A percentile compares a stretch with the other conserved stretches of the same genome.
phyloP scores from a whole-genome alignment of 1,140 invertebrate species.

The Atta texana region DNA sequence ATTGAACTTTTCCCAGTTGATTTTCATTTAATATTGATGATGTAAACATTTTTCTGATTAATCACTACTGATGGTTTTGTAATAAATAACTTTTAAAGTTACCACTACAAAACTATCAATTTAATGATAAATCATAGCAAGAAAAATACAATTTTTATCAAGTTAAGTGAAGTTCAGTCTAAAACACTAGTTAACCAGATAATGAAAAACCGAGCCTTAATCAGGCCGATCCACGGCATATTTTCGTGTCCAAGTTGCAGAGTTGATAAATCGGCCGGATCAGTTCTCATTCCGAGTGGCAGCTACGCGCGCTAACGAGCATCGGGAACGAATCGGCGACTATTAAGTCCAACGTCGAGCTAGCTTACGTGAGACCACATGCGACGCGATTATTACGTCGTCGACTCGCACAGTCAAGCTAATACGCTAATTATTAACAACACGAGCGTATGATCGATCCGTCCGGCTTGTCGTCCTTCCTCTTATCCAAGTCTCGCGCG shows the following conservation, averaged over 20 bases:
- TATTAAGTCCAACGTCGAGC: conserved; percentile 35
- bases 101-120: too few relatives aligned
- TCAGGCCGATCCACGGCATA: too few relatives aligned
- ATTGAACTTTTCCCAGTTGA: too few relatives aligned
- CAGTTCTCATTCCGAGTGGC: conserved; percentile 31
- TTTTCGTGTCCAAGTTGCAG: conserved; percentile 1
- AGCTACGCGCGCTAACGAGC: conserved; percentile 43
- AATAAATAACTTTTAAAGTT: too few relatives aligned
- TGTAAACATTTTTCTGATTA: too few relatives aligned
- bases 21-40: too few relatives aligned
- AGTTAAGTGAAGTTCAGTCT: too few relatives aligned
- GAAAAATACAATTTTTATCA: too few relatives aligned
- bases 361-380: background rate
- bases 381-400: conserved; percentile 34
- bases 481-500: background rate
- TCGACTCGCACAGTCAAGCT: conserved; percentile 9
- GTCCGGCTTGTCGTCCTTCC: background rate
- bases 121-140: too few relatives aligned
- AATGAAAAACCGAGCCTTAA: too few relatives aligned
- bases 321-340: conserved; percentile 34
- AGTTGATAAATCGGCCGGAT: conserved; percentile 44
- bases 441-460: background rate
- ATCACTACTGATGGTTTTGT: too few relatives aligned
- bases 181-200: too few relatives aligned
- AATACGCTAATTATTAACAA: conserved; percentile 42